Evolutionary conservation across 2,888 invertebrate species (phyloP), one percentile per base, ranked within the genome.

Genomic region (Lissocephala sabroskyi): DNA sequence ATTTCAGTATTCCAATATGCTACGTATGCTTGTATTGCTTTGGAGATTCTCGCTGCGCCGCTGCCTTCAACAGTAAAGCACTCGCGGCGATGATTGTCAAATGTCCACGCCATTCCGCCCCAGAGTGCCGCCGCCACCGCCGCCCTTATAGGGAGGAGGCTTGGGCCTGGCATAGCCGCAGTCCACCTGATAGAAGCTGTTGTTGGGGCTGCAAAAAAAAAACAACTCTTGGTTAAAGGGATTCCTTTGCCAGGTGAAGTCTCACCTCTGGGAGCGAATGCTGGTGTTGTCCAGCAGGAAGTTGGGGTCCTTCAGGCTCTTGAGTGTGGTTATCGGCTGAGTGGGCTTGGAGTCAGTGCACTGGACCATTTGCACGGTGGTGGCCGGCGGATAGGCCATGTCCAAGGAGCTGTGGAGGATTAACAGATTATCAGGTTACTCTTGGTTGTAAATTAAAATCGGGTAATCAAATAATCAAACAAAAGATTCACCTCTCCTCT

Each of bases 281-380:
- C 85, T 85, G 3, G 67, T 68, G 41, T 85, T 84, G 51, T 85
- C 85, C 46, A 83, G 49, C 1, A 84, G 68, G 29, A 79, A 56
- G 77, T 86, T 82, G 45, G 87, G 76, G 59, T 86, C 86, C 36
- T 89, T 88, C 7, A 90, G 81, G 45, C 89, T 89, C 55, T 89
- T 86, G 10, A 90, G 79, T 5, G 88, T 89, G 41, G 88, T 88
- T 16, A 88, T 86, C 5, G 88, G 88, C 50, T 87, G 86, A 65
- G 86, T 86, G 7, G 86, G 85, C 10, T 87, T 81, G 14, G 66
- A 67, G 49, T 83, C 86, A 11, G 88, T 87, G 67, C 89, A 89
- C 70, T 89, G 89, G 3, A 88, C 88, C 86, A 89, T 88, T 83
- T 89, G 89, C 23, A 88, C 87, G 9, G 87, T 86, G 6, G 88